These are phyloP conservation scores for Cercopithecus diana DNA, from an alignment of 2,797 vertebrate genomes.

Conservation along the genomic window DNA sequence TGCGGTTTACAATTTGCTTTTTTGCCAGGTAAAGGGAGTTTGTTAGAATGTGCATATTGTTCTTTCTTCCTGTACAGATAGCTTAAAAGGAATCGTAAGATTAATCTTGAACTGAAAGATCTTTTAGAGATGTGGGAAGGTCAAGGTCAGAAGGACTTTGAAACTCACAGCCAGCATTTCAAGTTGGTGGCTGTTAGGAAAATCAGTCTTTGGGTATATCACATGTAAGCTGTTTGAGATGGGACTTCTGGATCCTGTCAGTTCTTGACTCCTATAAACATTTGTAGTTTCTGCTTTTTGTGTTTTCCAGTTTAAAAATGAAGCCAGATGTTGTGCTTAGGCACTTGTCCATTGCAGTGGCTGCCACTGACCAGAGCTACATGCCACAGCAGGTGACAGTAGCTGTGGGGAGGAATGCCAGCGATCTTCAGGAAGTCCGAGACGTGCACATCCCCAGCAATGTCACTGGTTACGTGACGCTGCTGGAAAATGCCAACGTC, in stretches of 20 bases:
- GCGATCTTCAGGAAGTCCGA: slow-evolving; percentile 94
- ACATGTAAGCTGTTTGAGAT: background rate
- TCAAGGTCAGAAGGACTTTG: background rate
- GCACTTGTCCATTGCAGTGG: slow-evolving; percentile 95
- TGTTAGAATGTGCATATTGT: slow-evolving; percentile 32
- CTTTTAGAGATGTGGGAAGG: background rate
- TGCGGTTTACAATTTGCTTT: slow-evolving; percentile 57
- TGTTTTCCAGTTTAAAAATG: slow-evolving; percentile 93
- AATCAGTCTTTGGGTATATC: background rate
- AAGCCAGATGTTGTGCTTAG: slow-evolving; percentile 95
- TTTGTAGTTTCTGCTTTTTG: slow-evolving; percentile 9
- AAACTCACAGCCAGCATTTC: slow-evolving; percentile 26
- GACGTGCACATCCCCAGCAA: slow-evolving; percentile 98
- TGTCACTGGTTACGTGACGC: slow-evolving; percentile 95
- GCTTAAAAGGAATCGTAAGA: background rate
- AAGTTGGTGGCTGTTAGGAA: background rate
- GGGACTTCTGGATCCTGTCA: background rate
- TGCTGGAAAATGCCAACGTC: slow-evolving; percentile 97
- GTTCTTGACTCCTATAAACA: background rate
- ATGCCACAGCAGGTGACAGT: slow-evolving; percentile 98
- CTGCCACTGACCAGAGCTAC: slow-evolving; percentile 97
- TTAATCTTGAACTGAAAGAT: background rate
- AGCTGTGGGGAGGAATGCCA: slow-evolving; percentile 93
- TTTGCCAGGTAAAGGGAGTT: slow-evolving; percentile 6
- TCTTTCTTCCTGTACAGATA: background rate